A percentile compares a stretch with the other conserved stretches of the same genome.
phyloP scores from a whole-genome alignment of 1,140 invertebrate genomes.

The Macrobrachium nipponense region DNA sequence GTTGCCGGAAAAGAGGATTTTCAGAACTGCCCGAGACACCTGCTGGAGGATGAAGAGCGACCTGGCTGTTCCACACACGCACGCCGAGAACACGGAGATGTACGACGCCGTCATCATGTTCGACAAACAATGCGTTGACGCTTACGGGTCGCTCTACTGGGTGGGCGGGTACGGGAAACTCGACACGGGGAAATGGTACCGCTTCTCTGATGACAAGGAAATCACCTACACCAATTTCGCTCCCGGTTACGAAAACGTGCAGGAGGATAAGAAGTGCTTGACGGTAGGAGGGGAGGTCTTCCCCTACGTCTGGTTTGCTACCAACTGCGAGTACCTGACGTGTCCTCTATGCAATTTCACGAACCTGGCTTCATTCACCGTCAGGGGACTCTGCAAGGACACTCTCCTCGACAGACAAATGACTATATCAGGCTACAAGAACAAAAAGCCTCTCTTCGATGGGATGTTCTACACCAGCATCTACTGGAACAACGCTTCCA shows the following conservation, averaged over 20 bases:
- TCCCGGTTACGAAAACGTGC: constrained; percentile 2
- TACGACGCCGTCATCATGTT: constrained; percentile 3
- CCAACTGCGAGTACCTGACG: not conserved
- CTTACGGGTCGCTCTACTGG: constrained; percentile 32
- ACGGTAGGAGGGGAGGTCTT: constrained; percentile 3
- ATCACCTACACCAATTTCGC: constrained; percentile 3
- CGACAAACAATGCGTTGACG: constrained; percentile 19
- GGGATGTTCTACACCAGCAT: constrained; percentile 6
- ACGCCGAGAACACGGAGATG: constrained; percentile 8
- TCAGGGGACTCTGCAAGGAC: constrained; percentile 11
- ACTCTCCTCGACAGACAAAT: constrained; percentile 12
- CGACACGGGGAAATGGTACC: constrained; percentile 1
- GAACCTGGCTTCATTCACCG: not conserved
- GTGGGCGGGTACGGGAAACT: constrained; percentile 5
- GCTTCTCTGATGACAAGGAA: not conserved
- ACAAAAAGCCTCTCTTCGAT: constrained; percentile 11
- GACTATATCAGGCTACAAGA: not conserved
- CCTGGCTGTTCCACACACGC: not conserved
- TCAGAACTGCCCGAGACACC: not conserved
- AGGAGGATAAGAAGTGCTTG: not conserved
- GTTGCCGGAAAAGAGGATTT: constrained; percentile 12
- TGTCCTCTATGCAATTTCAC: constrained; percentile 30
- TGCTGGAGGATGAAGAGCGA: constrained; percentile 3
- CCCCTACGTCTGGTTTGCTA: constrained; percentile 12
- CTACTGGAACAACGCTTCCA: constrained; percentile 6